Evolutionary conservation across 2,797 vertebrate genomes (phyloP).

Genomic region (Poliocrania exsul): DNA sequence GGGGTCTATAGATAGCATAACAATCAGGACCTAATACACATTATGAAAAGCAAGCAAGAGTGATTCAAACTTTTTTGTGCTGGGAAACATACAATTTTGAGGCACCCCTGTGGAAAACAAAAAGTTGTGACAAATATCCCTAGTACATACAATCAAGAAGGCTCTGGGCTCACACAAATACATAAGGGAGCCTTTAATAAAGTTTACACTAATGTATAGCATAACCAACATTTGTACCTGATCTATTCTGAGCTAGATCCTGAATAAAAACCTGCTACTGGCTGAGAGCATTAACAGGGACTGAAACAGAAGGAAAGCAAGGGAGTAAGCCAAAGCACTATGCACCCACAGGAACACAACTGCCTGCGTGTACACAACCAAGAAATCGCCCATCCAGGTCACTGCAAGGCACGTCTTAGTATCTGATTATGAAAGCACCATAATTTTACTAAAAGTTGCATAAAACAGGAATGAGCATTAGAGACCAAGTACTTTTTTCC

Average conservation of each 20-base stretch:
- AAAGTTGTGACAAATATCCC: neutral
- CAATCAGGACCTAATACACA: neutral
- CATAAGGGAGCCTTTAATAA: neutral
- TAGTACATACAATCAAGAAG: neutral
- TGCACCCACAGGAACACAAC: neutral
- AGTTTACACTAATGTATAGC: neutral
- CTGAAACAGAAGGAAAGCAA: neutral
- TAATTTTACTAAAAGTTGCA: neutral
- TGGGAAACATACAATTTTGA: neutral
- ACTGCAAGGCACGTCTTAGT: neutral
- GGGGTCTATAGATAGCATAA: neutral
- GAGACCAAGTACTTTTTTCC: neutral
- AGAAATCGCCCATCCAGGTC: neutral
- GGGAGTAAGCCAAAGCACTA: neutral
- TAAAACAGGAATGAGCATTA: neutral
- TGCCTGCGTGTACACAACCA: neutral
- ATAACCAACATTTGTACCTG: neutral
- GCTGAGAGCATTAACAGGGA: neutral
- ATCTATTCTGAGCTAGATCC: neutral
- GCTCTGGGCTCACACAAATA: fast-evolving
- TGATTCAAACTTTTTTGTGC: neutral
- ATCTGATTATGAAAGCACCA: neutral
- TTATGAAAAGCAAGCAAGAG: neutral
- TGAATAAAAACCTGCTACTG: neutral
- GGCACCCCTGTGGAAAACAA: neutral